Conservation (phyloP, 2,797 vertebrate species). For the Synaphobranchus kaupii region DNA sequence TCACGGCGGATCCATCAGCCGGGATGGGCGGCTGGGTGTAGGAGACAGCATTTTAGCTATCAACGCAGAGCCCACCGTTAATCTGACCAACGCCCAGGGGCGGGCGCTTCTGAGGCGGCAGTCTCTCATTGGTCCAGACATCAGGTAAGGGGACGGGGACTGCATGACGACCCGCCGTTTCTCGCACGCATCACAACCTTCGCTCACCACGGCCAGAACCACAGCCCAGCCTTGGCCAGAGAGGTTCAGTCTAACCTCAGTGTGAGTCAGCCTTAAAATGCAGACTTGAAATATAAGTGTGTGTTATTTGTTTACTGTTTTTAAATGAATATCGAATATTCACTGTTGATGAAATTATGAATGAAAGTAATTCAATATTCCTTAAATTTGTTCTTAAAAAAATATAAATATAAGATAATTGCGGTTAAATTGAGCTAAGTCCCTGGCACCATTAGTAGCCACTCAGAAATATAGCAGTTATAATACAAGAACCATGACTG, state of each 20-base stretch:
- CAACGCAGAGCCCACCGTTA: slow-evolving; percentile 85
- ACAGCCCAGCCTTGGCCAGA: neutral
- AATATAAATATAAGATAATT: neutral
- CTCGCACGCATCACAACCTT: neutral
- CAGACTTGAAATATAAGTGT: neutral
- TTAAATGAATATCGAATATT: neutral
- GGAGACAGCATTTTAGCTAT: slow-evolving; percentile 90
- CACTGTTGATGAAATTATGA: neutral
- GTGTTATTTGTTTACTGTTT: neutral
- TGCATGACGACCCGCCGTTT: neutral
- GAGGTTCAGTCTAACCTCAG: neutral
- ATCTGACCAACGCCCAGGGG: slow-evolving; percentile 85
- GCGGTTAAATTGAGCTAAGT: neutral
- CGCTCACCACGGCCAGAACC: too few species aligned
- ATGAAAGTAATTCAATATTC: neutral
- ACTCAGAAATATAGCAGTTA: neutral
- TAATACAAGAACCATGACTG: neutral
- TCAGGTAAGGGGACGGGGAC: slow-evolving; percentile 77
- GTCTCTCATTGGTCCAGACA: slow-evolving; percentile 89
- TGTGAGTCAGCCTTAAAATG: neutral
- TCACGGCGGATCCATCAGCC: slow-evolving; percentile 88
- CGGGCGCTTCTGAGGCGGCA: slow-evolving; percentile 89
- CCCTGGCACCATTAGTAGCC: neutral
- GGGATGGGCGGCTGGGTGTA: slow-evolving; percentile 86
- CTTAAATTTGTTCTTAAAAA: neutral